Percentiles rank a stretch among this genome's conserved stretches.
phyloP scores from a whole-genome alignment of 1,140 invertebrate genomes.

The Atta cephalotes region DNA sequence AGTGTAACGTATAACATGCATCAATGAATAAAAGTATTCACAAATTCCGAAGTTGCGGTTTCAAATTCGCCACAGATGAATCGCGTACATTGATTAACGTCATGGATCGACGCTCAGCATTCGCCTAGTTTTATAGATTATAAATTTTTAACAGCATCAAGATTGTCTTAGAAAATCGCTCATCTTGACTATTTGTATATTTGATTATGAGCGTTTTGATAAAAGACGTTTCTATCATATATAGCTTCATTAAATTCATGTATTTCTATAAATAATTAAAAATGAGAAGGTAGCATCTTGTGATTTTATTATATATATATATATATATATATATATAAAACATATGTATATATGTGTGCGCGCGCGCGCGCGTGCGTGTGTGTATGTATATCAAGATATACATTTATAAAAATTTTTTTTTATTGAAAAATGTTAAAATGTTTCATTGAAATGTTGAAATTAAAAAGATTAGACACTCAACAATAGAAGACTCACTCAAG shows the following conservation, averaged over 20 bases:
- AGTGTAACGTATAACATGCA: conserved; percentile 1
- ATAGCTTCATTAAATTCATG: neutral
- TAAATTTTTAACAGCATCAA: conserved; percentile 24
- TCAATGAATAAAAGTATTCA: conserved; percentile 43
- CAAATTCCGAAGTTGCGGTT: conserved; percentile 38
- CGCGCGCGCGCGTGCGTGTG: no score
- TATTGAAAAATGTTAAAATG: no score
- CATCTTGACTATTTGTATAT: neutral
- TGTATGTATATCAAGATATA: neutral
- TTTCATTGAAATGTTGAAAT: no score
- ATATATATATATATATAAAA: no score
- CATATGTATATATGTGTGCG: no score
- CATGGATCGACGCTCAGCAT: conserved; percentile 36
- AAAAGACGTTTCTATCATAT: neutral
- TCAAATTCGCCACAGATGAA: conserved; percentile 40
- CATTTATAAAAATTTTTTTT: neutral
- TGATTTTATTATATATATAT: no score
- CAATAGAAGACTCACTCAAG: no score
- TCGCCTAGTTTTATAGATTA: conserved; percentile 18
- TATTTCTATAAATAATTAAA: conserved; percentile 2
- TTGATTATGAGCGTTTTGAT: conserved; percentile 3
- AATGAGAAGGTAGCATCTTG: neutral
- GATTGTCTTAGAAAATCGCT: conserved; percentile 10
- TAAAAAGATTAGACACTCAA: no score
- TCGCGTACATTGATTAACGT: conserved; percentile 62